Base-by-base conservation (phyloP, 2,113 vertebrate genomes). In the Uropsilus gracilis region DNA sequence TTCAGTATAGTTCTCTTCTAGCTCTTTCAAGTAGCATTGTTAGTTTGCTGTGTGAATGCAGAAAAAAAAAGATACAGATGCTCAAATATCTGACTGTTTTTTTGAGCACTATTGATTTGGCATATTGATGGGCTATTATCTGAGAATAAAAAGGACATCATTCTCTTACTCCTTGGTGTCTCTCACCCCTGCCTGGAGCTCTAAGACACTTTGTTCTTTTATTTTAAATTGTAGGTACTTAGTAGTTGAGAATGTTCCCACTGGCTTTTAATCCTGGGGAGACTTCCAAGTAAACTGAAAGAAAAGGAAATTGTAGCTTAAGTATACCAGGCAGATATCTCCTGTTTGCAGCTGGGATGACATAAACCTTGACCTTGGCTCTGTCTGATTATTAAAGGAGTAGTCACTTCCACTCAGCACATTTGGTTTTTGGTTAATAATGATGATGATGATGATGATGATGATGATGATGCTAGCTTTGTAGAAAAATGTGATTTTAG, bases 61-160 rank as follows among this genome's bases (percentile, higher is more conserved):
- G 91, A 91, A 94, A 93, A 91, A 94, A 93, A 76, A 88, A 77
- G 75, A 81, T 88, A 96, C 89, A 32, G 71, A 94, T 95, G 66
- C 71, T 26, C 83, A 95, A 96, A 96, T 97, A 95, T 90, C 96
- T 97, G 94, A 80, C 48, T 89, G 61, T 64, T 96, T 95, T 95
- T 94, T 64, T 75, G 86, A 82, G 44, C 63, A 22, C 1, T 98
- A 95, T 98, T 32, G 96, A 98, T 97, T 94, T 17, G 69, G 63
- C 68, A 88, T 94, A 97, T 94, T 96, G 95, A 96, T 98, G 90
- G 72, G 82, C 73, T 24, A 50, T 98, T 97, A 96, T 96, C 92
- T 95, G 89, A 96, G 90, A 90, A 97, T 94, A 95, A 97, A 94
- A 96, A 91, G 92, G 85, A 92, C 39, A 91, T 84, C 57, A 0